Conservation (phyloP, 2,797 vertebrate species). For the Neomorphus geoffroyi region DNA sequence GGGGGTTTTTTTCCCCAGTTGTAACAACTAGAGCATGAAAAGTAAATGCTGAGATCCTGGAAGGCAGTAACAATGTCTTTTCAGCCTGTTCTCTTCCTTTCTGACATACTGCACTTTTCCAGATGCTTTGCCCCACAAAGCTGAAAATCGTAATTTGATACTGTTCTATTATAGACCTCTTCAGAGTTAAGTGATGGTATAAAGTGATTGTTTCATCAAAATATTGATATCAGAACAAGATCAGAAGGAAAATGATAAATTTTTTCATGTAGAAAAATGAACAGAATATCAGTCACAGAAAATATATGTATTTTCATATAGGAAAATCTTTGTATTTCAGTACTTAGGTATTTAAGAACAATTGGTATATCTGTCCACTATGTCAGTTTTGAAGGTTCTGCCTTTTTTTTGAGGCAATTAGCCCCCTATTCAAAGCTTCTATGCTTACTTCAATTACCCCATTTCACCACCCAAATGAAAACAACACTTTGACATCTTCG, state of each 20-base stretch:
- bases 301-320: background rate
- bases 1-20: background rate
- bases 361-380: background rate
- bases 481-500: background rate
- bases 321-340: constrained; percentile 15
- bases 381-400: background rate
- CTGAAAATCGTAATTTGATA: background rate
- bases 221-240: background rate
- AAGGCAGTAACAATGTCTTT: background rate
- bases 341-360: background rate
- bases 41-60: background rate
- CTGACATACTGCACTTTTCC: background rate
- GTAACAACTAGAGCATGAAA: background rate
- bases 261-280: constrained; percentile 17
- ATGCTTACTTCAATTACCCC: background rate
- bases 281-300: background rate
- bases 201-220: background rate
- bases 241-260: background rate
- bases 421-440: constrained; percentile 23
- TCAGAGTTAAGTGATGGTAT: background rate
- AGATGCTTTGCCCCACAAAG: background rate
- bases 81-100: background rate
- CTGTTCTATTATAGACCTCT: background rate
- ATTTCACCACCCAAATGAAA: constrained; percentile 12
- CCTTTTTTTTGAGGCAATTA: constrained; percentile 11